Evolutionary conservation across 2,888 invertebrate species (phyloP).

Genomic region (Hypolimnas misippus): DNA sequence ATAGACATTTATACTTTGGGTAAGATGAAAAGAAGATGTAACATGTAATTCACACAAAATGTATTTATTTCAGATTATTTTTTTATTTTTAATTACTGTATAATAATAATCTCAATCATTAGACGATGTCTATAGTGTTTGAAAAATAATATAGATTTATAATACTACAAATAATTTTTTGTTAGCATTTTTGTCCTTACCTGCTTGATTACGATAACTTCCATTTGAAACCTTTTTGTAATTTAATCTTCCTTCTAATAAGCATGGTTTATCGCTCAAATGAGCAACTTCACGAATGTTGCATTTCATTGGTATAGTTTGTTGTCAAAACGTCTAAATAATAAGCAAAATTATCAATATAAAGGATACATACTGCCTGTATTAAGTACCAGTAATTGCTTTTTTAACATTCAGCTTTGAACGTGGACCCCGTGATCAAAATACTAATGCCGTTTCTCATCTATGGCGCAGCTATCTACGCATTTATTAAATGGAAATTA

Average conservation of each 20-base stretch:
- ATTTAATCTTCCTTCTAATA: conserved; percentile 89
- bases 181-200: conserved; percentile 47
- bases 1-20: not conserved
- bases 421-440: not conserved
- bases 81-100: no score
- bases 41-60: no score
- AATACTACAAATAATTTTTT: no score
- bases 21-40: no score
- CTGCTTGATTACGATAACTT: conserved; percentile 79
- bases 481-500: not conserved
- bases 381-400: not conserved
- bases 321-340: not conserved
- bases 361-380: not conserved
- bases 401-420: not conserved
- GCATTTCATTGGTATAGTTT: conserved; percentile 85
- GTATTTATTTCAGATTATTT: no score
- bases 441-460: not conserved
- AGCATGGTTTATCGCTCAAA: conserved; percentile 84
- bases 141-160: no score
- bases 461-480: not conserved
- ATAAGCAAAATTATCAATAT: not conserved
- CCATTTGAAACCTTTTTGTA: conserved; percentile 86
- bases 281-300: conserved; percentile 88
- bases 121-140: no score
- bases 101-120: no score